These are phyloP conservation scores for Scolopax mira DNA, from an alignment of 2,113 vertebrate species.

Conservation along the genomic window DNA sequence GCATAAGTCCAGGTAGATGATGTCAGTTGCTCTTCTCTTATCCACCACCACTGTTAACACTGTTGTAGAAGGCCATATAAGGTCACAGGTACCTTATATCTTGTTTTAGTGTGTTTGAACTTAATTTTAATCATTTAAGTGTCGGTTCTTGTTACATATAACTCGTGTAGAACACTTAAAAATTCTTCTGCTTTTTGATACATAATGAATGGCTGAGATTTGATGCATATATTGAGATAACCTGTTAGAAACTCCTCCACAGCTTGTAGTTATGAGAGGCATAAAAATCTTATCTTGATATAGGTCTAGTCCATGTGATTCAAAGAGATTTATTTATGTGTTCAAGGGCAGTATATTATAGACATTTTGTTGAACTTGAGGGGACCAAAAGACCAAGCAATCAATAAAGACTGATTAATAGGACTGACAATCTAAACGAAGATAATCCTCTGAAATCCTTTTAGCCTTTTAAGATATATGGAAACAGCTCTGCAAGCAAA, in stretches of 20 bases:
- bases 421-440: conserved; percentile 81
- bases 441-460: conserved; percentile 87
- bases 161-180: background rate
- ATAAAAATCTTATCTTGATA: background rate
- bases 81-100: background rate
- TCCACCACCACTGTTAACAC: background rate
- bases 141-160: background rate
- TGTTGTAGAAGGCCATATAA: background rate
- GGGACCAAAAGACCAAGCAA: conserved; percentile 79
- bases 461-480: conserved; percentile 72
- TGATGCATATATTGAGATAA: background rate
- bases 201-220: background rate
- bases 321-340: conserved; percentile 18
- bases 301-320: background rate
- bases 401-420: conserved; percentile 90
- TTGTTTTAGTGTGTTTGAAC: background rate
- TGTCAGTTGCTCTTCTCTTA: background rate
- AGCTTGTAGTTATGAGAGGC: background rate
- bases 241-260: background rate
- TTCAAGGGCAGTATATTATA: conserved; percentile 48
- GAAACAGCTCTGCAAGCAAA: conserved; percentile 44
- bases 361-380: conserved; percentile 79
- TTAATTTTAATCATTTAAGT: background rate
- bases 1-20: background rate
- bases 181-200: background rate